Conservation (phyloP, 2,888 invertebrate genomes). For the Orthosia gothica region DNA sequence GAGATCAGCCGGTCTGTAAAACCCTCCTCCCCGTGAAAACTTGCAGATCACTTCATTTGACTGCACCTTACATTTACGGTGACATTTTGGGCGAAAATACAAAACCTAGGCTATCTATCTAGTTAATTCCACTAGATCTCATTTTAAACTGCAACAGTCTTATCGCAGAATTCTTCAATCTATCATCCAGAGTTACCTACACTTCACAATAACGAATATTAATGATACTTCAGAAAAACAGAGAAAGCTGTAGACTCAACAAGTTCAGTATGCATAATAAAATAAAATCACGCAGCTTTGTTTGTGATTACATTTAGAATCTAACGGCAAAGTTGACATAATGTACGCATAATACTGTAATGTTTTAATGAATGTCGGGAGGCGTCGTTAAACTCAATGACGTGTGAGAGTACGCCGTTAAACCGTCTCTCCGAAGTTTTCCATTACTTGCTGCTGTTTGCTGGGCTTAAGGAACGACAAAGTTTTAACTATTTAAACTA, state of each 20-base stretch:
- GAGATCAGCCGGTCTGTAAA: no score
- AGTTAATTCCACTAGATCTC: background rate
- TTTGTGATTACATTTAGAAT: conserved; percentile 57
- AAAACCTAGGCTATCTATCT: no score
- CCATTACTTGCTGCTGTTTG: conserved; percentile 73
- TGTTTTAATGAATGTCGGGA: conserved; percentile 80
- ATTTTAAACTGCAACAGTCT: background rate
- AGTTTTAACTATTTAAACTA: conserved; percentile 17
- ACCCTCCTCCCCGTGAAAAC: no score
- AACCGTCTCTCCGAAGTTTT: conserved; percentile 76
- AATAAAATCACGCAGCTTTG: conserved; percentile 36
- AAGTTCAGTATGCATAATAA: conserved; percentile 20
- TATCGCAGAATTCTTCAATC: background rate
- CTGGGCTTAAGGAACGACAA: background rate
- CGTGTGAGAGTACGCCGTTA: conserved; percentile 76
- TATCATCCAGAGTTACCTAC: conserved; percentile 2
- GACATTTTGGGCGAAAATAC: no score
- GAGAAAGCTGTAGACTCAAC: conserved; percentile 2
- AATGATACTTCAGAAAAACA: conserved; percentile 10
- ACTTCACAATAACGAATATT: background rate
- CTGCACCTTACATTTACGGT: no score
- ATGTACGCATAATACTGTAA: conserved; percentile 71
- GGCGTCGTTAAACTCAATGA: conserved; percentile 84
- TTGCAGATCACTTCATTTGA: no score
- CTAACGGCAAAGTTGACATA: conserved; percentile 58